Evolutionary conservation across 1,140 invertebrate species (phyloP), one percentile per base, ranked within the genome.

Genomic region (Anadara kagoshimensis): DNA sequence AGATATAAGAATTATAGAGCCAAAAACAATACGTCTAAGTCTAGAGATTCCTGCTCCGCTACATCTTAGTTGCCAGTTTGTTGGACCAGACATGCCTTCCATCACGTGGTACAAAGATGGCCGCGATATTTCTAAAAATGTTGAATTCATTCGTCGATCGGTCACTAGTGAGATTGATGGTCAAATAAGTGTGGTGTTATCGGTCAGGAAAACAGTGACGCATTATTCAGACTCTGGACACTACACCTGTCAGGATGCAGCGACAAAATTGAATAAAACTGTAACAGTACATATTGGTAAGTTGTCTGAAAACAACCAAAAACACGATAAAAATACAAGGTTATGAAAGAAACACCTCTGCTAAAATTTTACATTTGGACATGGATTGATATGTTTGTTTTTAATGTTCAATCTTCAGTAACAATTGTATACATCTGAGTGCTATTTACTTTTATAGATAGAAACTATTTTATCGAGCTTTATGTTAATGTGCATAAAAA

Each of bases 61-160:
- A 12, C 11, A 64, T 44, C 11, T 75, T 16, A 58, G 51, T 3
- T 75, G 73, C 20, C 51, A 51, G 16, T 69, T 53, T 59, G 56
- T 61, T n/a, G 73, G 73, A 29, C 66, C 73, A 14, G 29, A 51
- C 4, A 49, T 11, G 20, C 57, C 66, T 11, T 24, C 43, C 18
- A 41, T 75, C 20, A 41, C 43, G 0, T 75, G 73, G 73, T 51
- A 61, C 24, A 75, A 75, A 64, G 53, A 75, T 49, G 54, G 29
- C 29, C 16, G 41, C 22, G 41, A 62, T 14, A 53, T 75, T 10
- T 20, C 22, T 41, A 26, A 43, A 22, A 59, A n/a, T 29, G n/a
- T 41, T 8, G 54, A 44, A 26, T 75, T 65, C 41, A 69, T n/a
- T n/a, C 51, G 57, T 20, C 41, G 44, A 16, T 49, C 36, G 5